phyloP scores from a whole-genome alignment of 2,113 vertebrate genomes.

The Rhabdornis inornatus region DNA sequence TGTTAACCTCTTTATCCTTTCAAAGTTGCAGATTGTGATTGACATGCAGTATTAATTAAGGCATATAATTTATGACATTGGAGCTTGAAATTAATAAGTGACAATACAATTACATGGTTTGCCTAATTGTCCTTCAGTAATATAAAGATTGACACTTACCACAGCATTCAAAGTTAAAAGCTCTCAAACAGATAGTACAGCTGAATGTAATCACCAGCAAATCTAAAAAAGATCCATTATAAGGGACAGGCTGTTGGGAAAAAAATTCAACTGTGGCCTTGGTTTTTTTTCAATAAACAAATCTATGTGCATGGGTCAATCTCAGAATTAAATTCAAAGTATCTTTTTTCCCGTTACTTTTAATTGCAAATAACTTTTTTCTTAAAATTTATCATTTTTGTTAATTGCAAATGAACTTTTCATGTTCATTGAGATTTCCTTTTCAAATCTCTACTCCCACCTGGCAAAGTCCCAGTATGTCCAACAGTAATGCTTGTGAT shows the following conservation, averaged over 20 bases:
- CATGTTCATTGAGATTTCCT: background rate
- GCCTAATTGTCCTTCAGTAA: constrained; percentile 76
- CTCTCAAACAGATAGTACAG: constrained; percentile 62
- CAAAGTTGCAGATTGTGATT: constrained; percentile 71
- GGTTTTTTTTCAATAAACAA: background rate
- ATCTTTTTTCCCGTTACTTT: background rate
- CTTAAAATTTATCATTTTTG: background rate
- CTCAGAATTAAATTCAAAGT: constrained; percentile 1
- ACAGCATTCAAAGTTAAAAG: constrained; percentile 59
- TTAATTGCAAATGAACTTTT: background rate
- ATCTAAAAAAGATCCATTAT: constrained; percentile 17
- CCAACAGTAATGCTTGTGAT: background rate
- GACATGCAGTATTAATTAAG: constrained; percentile 77
- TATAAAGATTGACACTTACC: constrained; percentile 69
- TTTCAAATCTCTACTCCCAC: background rate
- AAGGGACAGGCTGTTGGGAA: background rate
- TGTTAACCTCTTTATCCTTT: constrained; percentile 73
- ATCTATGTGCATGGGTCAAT: background rate
- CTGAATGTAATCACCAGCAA: constrained; percentile 52
- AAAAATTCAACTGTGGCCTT: background rate
- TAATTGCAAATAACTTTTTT: background rate
- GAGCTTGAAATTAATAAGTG: constrained; percentile 80
- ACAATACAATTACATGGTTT: constrained; percentile 77
- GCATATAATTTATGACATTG: constrained; percentile 77
- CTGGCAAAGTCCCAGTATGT: background rate